These are phyloP conservation scores for Rhinogobius similis DNA, from an alignment of 2,113 vertebrate genomes.

Conservation along the genomic window DNA sequence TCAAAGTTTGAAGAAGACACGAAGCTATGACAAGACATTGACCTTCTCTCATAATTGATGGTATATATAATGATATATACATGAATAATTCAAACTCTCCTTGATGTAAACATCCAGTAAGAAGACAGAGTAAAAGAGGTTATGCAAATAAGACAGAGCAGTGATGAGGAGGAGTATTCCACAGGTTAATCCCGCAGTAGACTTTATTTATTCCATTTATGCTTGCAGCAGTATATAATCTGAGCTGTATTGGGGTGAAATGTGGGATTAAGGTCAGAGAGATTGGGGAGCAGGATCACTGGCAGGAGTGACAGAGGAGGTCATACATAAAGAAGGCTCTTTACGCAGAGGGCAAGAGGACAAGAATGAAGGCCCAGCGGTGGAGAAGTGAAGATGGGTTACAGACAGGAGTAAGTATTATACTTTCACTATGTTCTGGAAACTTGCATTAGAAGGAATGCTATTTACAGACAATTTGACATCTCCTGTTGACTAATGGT, in stretches of 20 bases:
- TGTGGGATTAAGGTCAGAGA: conserved; percentile 69
- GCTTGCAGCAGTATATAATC: conserved; percentile 28
- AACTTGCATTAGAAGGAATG: background rate
- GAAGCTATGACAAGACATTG: background rate
- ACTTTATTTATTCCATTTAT: conserved; percentile 25
- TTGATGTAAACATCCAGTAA: background rate
- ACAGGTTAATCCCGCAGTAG: conserved; percentile 47
- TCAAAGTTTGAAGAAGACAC: background rate
- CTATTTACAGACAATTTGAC: background rate
- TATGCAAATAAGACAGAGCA: conserved; percentile 17
- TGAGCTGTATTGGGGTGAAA: conserved; percentile 35
- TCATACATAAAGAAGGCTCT: conserved; percentile 69
- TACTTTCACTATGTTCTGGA: background rate
- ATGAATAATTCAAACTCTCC: background rate
- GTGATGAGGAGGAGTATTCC: conserved; percentile 7
- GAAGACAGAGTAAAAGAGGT: background rate
- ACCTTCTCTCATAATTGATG: background rate
- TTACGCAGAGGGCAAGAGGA: conserved; percentile 48
- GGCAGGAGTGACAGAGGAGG: conserved; percentile 68
- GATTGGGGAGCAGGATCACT: conserved; percentile 65
- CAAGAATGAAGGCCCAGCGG: conserved; percentile 24
- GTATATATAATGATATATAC: background rate
- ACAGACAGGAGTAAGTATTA: background rate
- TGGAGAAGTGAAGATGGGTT: background rate
- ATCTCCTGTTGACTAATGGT: background rate